Base-by-base conservation (phyloP, 1,140 invertebrate genomes). In the Caenorhabditis brenneri region DNA sequence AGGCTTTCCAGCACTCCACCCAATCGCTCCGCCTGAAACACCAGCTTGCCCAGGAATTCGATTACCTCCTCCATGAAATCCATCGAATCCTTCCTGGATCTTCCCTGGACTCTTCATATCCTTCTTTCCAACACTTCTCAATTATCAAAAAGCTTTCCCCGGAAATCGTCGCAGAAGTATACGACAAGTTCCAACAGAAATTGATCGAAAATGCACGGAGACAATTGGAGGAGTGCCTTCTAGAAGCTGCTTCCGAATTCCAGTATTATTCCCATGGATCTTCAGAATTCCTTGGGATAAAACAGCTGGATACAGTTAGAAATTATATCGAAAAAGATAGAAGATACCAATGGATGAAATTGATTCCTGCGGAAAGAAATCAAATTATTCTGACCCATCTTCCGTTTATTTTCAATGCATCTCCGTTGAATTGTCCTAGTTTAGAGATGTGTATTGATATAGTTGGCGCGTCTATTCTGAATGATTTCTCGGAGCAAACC, bases 391-490 rank as follows among this genome's bases (percentile, higher is more conserved):
- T 74, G 3, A 22, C 33, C 1, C n/a, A 36, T 42, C 36, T 74
- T 15, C 36, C 65, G n/a, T 74, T 74, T 9, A 39, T 74, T 42
- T 74, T 74, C 65, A 31, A 74, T 42, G 33, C 36, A 7, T 46
- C 36, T 15, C 65, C 65, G n/a, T 22, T 74, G 7, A 74, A 74
- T n/a, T 74, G 65, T 24, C 65, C 65, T n/a, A 24, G 12, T 12
- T 9, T 36, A 9, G 65, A 74, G 33, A 39, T 74, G 65, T 74
- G 65, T 31, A 74, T 74, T n/a, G 65, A 74, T 74, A 39, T 74
- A 1, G 33, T 74, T 42, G 65, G 65, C 1, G 24, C 36, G 22
- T 74, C 65, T 12, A 74, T 74, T 27, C n/a, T 74, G n/a, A 74
- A 74, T 46, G 65, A 74, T 74, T 74, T 42, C 65, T 74, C 65